Evolutionary conservation across 2,888 invertebrate genomes (phyloP), one percentile per base, ranked within the genome.

Genomic region (Dione vanillae): DNA sequence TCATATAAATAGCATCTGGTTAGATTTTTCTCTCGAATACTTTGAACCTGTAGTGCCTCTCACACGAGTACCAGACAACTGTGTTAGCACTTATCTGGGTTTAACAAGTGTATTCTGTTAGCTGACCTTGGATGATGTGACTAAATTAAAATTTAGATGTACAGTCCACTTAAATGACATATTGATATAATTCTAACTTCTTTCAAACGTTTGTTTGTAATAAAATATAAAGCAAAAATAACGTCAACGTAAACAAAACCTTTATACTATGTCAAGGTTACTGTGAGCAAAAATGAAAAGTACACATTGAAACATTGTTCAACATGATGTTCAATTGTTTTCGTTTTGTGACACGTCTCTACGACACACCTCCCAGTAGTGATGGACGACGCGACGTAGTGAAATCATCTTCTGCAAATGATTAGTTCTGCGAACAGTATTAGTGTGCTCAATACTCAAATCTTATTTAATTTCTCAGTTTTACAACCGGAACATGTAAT

Each of bases 401-500:
- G 56, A 56, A 56, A 56, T 56, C 56, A 56, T 40, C 56, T 16
- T 35, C 35, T 9, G 37, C 56, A 56, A 40, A 56, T 40, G 9
- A 56, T 56, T 56, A 40, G 37, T 56, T 56, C 56, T 56, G 16
- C 37, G 56, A 56, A 56, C 16, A 40, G 11, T 35, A n/a, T 52
- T 52, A 35, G 52, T 40, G n/a, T 35, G 27, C 5, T n/a, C 35
- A 54, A 27, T 27, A 43, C 43, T 59, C 10, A 20, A 43, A 61
- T 61, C 14, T 45, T 61, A 27, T 43, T 61, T 27, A 45, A 10
- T 61, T 43, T 61, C 45, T 61, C 9, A 16, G n/a, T 27, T 61
- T 61, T 45, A 61, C 43, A 20, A 61, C 61, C 43, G 61, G 61
- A 45, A 45, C 43, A 59, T 11, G 45, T n/a, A 61, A 45, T 45